A percentile compares a stretch with the other conserved stretches of the same genome.
Evolutionary conservation across 2,888 invertebrate genomes (phyloP).

Genomic region (Charanyca ferruginea): DNA sequence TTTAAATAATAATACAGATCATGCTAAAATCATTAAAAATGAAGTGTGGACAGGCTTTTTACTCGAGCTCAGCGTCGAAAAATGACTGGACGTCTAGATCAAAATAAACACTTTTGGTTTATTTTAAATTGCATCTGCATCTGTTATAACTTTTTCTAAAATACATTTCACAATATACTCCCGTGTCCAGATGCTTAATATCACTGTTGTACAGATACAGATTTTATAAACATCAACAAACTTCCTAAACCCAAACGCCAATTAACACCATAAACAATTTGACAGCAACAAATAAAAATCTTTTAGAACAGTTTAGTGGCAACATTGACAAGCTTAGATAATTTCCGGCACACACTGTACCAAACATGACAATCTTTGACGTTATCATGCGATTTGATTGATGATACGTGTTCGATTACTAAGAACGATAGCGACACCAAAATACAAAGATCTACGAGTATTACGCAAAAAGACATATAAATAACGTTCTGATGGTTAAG

Average conservation of each 20-base stretch:
- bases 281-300: not conserved
- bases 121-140: not conserved
- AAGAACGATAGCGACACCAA: constrained; percentile 8
- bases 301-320: not conserved
- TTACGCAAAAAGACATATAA: constrained; percentile 16
- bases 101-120: too few relatives aligned
- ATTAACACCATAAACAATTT: not conserved
- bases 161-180: not conserved
- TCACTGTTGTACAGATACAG: not conserved
- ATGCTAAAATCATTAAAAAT: too few relatives aligned
- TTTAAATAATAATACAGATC: too few relatives aligned
- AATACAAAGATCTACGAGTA: constrained; percentile 1
- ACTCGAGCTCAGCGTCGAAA: too few relatives aligned
- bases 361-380: constrained; percentile 11
- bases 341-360: not conserved
- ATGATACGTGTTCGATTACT: constrained; percentile 29
- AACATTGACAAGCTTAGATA: not conserved
- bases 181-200: constrained; percentile 5
- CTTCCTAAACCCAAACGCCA: not conserved
- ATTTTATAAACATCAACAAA: constrained; percentile 5
- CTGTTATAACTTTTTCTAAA: not conserved
- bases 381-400: constrained; percentile 17
- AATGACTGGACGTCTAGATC: too few relatives aligned
- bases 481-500: not conserved
- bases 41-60: too few relatives aligned